Conservation (phyloP, 2,888 invertebrate genomes). For the Pseudococcus jackbeardsleyi region DNA sequence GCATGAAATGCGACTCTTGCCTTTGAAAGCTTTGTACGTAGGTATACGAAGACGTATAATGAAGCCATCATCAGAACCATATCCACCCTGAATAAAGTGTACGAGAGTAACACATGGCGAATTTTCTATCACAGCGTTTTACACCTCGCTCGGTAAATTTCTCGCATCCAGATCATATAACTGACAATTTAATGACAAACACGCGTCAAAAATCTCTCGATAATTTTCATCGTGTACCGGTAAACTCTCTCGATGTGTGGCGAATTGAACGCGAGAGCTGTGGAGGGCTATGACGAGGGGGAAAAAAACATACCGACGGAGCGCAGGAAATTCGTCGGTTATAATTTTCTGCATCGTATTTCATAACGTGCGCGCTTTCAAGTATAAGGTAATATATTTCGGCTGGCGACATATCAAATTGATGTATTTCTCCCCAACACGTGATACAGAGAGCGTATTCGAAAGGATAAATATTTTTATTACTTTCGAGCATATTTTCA, state of each 20-base stretch:
- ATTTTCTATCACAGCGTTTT: background rate
- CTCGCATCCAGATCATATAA: background rate
- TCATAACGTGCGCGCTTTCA: slow-evolving; percentile 5
- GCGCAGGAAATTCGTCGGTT: slow-evolving; percentile 8
- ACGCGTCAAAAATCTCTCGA: slow-evolving; percentile 17
- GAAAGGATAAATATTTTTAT: slow-evolving; percentile 40
- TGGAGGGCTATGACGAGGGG: background rate
- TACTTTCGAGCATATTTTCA: slow-evolving; percentile 25
- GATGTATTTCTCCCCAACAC: slow-evolving; percentile 33
- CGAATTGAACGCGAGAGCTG: background rate
- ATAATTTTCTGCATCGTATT: slow-evolving; percentile 33
- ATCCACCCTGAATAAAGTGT: background rate
- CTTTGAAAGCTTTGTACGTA: background rate
- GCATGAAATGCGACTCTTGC: slow-evolving; percentile 7
- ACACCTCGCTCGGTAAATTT: background rate
- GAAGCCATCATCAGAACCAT: background rate
- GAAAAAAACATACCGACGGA: background rate
- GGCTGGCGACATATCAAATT: slow-evolving; percentile 33
- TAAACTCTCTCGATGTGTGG: background rate
- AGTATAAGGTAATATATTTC: slow-evolving; percentile 26
- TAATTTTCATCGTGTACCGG: slow-evolving; percentile 6
- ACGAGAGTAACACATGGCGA: background rate
- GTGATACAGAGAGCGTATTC: slow-evolving; percentile 13
- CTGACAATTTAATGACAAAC: slow-evolving; percentile 23
- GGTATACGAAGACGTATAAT: background rate